Evolutionary conservation across 1,140 invertebrate species (phyloP).

Genomic region (Fopius arisanus): DNA sequence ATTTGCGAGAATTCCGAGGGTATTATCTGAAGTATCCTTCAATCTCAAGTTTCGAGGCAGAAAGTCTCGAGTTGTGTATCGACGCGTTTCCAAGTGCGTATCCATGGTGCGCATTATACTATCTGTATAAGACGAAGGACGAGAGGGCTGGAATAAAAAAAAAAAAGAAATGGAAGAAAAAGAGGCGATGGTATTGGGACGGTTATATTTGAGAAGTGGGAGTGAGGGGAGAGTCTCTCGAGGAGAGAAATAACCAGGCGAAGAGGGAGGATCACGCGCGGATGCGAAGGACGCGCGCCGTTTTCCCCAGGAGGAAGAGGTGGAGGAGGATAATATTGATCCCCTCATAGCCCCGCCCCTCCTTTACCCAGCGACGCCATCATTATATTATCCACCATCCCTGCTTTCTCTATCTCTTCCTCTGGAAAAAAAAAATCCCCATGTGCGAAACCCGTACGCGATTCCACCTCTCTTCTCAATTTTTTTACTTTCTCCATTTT

Average conservation of each 20-base stretch:
- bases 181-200: conserved; percentile 34
- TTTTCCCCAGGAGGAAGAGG: conserved; percentile 42
- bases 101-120: conserved; percentile 26
- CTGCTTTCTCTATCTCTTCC: conserved; percentile 46
- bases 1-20: background rate
- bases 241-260: conserved; percentile 29
- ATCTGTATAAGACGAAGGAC: conserved; percentile 3
- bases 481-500: background rate
- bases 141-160: conserved; percentile 27
- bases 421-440: background rate
- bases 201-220: conserved; percentile 35
- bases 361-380: conserved; percentile 63
- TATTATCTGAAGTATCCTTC: background rate
- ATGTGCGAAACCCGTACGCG: background rate
- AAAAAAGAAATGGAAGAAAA: conserved; percentile 34
- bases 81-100: conserved; percentile 32
- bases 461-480: background rate
- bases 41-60: conserved; percentile 1
- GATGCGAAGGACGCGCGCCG: background rate
- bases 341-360: conserved; percentile 65
- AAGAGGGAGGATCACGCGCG: conserved; percentile 10
- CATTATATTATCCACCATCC: conserved; percentile 67
- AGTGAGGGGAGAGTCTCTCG: conserved; percentile 20
- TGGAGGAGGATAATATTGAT: conserved; percentile 67
- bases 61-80: conserved; percentile 13